A percentile compares a stretch with the other conserved stretches of the same genome.
Evolutionary conservation across 2,888 invertebrate genomes (phyloP).

Genomic region (Stratiomys singularior): DNA sequence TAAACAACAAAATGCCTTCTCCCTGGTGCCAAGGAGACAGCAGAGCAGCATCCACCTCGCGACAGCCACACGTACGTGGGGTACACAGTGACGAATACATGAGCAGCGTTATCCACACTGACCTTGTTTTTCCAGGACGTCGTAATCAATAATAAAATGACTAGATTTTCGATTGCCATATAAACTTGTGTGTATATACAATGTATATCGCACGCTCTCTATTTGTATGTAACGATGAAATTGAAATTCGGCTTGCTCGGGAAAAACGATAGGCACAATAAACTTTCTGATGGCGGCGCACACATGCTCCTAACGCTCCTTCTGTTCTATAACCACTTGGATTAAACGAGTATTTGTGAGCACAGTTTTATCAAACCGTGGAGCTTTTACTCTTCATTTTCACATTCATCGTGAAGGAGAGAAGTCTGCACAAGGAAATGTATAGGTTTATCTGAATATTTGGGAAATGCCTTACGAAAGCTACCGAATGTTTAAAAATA

Average conservation of each 20-base stretch:
- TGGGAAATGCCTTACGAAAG: slow-evolving; percentile 34
- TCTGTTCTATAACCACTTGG: not conserved
- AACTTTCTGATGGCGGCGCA: slow-evolving; percentile 4
- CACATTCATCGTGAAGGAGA: not conserved
- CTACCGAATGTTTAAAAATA: slow-evolving; percentile 31
- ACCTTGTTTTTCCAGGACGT: slow-evolving; percentile 45
- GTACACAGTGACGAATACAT: slow-evolving; percentile 12
- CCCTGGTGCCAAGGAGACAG: slow-evolving; percentile 12
- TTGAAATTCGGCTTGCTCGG: slow-evolving; percentile 5
- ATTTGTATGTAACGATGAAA: not conserved
- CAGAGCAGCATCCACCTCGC: not conserved
- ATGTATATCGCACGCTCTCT: not conserved
- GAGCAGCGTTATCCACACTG: slow-evolving; percentile 40
- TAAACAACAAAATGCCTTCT: slow-evolving; percentile 27
- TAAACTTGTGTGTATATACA: no score
- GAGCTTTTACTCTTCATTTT: slow-evolving; percentile 6
- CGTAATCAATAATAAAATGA: slow-evolving; percentile 40
- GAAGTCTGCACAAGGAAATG: not conserved
- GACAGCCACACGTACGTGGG: not conserved
- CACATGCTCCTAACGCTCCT: not conserved
- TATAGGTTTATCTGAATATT: slow-evolving; percentile 27
- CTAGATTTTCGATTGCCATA: slow-evolving; percentile 8
- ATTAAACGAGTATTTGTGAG: not conserved
- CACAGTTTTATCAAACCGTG: not conserved
- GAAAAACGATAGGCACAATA: slow-evolving; percentile 3